phyloP scores from a whole-genome alignment of 2,113 vertebrate species.

The Micronycteris hirsuta region DNA sequence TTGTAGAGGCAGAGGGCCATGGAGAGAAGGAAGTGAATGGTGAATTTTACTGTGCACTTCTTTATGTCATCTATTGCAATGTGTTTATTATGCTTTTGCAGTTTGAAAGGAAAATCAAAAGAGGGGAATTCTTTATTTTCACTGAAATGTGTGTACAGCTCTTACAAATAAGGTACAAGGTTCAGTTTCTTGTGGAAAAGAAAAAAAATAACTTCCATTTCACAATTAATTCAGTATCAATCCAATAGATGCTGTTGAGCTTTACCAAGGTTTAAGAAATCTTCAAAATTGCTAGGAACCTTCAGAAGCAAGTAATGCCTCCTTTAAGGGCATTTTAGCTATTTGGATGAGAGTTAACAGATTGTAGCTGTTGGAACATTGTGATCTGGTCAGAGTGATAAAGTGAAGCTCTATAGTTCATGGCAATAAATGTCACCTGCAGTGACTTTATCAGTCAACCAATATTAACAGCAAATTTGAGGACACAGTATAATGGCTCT shows the following conservation, averaged over 20 bases:
- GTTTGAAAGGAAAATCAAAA: neutral
- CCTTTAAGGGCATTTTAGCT: constrained; percentile 73
- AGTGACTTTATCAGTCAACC: constrained; percentile 67
- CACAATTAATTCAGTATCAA: constrained; percentile 62
- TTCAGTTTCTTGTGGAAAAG: neutral
- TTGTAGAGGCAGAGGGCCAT: neutral
- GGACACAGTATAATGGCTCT: constrained; percentile 62
- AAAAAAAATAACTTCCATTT: neutral
- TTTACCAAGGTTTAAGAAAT: constrained; percentile 64
- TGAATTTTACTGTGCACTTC: neutral
- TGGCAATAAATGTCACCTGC: constrained; percentile 70
- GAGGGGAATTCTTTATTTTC: neutral
- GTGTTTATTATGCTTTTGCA: neutral
- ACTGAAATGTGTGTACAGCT: neutral
- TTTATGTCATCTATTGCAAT: neutral
- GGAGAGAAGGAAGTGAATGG: rapidly evolving
- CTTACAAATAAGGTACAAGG: neutral
- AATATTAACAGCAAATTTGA: constrained; percentile 59
- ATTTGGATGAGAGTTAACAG: constrained; percentile 66
- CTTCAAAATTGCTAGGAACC: constrained; percentile 63
- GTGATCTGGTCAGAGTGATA: constrained; percentile 69
- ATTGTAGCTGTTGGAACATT: constrained; percentile 72
- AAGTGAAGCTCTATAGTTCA: constrained; percentile 65
- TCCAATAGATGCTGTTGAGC: constrained; percentile 61
- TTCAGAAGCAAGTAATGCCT: constrained; percentile 67